Conservation (phyloP, 2,797 vertebrate species). For the Crax fasciolata region DNA sequence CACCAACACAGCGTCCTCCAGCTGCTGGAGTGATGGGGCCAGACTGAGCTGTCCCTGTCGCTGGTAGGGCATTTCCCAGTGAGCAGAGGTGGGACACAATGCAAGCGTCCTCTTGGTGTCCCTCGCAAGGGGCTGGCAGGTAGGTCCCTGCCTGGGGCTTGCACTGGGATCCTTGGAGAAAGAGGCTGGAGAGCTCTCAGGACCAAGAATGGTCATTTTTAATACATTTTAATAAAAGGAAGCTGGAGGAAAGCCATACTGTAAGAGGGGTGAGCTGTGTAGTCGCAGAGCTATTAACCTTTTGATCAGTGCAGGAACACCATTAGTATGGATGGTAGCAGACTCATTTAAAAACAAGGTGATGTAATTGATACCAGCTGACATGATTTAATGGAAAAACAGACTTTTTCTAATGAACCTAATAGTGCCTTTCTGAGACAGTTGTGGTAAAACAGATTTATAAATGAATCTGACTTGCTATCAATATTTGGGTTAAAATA, state of each 20-base stretch:
- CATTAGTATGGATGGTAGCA: not conserved
- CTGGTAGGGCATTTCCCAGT: not conserved
- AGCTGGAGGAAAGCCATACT: not conserved
- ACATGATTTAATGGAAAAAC: slow-evolving; percentile 22
- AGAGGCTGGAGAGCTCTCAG: not conserved
- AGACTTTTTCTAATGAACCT: slow-evolving; percentile 46
- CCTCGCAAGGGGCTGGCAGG: rapidly evolving
- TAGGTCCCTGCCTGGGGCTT: not conserved
- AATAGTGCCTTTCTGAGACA: slow-evolving; percentile 41
- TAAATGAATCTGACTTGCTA: slow-evolving; percentile 11
- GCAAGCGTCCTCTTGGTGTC: rapidly evolving
- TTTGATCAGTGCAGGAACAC: not conserved
- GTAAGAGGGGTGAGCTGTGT: not conserved
- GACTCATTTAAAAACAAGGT: not conserved
- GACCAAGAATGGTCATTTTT: not conserved
- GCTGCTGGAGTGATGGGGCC: rapidly evolving
- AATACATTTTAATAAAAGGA: not conserved
- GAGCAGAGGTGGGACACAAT: not conserved
- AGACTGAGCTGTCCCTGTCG: not conserved
- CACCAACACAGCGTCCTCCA: not conserved
- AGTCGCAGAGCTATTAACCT: not conserved
- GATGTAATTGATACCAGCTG: slow-evolving; percentile 22
- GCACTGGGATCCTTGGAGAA: not conserved
- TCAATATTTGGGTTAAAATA: slow-evolving; percentile 50
- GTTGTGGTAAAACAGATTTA: slow-evolving; percentile 24